These are phyloP conservation scores for Platysteira castanea DNA, from an alignment of 2,113 vertebrate genomes.

Conservation along the genomic window DNA sequence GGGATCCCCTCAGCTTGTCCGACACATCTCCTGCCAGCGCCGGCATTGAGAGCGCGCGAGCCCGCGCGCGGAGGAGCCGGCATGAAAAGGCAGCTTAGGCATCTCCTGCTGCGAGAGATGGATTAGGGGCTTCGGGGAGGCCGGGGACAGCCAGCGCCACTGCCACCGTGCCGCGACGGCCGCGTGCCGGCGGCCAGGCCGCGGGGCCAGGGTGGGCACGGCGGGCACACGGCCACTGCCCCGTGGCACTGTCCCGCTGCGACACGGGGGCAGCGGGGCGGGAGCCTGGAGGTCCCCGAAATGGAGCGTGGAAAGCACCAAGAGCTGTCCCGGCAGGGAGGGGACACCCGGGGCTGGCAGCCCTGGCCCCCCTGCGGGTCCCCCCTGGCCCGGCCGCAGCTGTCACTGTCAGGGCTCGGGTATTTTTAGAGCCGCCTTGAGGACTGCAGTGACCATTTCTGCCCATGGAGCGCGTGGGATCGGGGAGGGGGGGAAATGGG, in stretches of 20 bases:
- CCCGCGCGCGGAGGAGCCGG: constrained; percentile 53
- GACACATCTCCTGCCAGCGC: constrained; percentile 74
- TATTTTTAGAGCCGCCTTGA: not conserved
- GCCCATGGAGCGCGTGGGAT: not conserved
- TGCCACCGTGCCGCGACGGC: not conserved
- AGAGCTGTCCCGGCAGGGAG: not conserved
- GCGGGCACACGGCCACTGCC: fast-evolving
- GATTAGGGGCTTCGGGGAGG: constrained; percentile 73
- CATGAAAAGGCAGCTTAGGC: constrained; percentile 77
- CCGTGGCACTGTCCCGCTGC: fast-evolving
- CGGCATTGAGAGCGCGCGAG: constrained; percentile 65
- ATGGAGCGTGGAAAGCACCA: fast-evolving
- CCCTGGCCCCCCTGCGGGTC: not conserved
- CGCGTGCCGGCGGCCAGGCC: not conserved
- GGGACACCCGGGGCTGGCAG: not conserved
- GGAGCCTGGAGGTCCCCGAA: fast-evolving
- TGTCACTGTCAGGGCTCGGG: constrained; percentile 10
- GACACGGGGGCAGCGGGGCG: fast-evolving
- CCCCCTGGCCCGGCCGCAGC: not conserved
- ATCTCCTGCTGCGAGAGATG: constrained; percentile 75
- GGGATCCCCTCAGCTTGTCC: constrained; percentile 66
- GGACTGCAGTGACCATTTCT: not conserved
- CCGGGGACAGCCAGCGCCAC: not conserved
- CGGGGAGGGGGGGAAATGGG: not conserved
- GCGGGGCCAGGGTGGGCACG: fast-evolving